Evolutionary conservation across 2,797 vertebrate genomes (phyloP).

Genomic region (Corythornis leucogaster): DNA sequence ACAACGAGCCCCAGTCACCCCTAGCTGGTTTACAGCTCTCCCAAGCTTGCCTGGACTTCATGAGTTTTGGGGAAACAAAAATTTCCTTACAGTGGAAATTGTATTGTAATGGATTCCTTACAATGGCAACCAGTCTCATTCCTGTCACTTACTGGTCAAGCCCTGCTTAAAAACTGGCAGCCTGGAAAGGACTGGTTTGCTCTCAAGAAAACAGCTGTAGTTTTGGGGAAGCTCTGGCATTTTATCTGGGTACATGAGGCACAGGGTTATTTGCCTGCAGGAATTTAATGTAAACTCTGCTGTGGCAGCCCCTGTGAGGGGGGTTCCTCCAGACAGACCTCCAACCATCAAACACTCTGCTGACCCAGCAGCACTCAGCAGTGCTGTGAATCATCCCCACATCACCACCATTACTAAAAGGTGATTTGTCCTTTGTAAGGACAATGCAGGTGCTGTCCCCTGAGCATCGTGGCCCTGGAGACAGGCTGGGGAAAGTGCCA

Average conservation of each 20-base stretch:
- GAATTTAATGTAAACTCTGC: not conserved
- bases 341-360: not conserved
- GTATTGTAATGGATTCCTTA: no score
- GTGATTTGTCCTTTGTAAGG: not conserved
- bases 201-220: not conserved
- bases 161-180: not conserved
- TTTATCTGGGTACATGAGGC: not conserved
- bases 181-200: not conserved
- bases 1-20: not conserved
- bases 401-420: not conserved
- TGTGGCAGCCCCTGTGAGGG: not conserved
- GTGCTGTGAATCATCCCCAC: not conserved
- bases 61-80: accelerated
- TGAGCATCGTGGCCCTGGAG: not conserved
- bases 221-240: not conserved
- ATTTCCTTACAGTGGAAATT: no score
- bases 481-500: accelerated
- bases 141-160: no score
- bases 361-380: not conserved
- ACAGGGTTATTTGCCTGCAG: not conserved
- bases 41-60: not conserved
- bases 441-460: not conserved
- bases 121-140: accelerated
- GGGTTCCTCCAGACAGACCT: not conserved
- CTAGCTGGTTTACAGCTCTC: not conserved